These are phyloP conservation scores for Dorcus parallelipipedus DNA, from an alignment of 2,888 invertebrate species.

Conservation along the genomic window DNA sequence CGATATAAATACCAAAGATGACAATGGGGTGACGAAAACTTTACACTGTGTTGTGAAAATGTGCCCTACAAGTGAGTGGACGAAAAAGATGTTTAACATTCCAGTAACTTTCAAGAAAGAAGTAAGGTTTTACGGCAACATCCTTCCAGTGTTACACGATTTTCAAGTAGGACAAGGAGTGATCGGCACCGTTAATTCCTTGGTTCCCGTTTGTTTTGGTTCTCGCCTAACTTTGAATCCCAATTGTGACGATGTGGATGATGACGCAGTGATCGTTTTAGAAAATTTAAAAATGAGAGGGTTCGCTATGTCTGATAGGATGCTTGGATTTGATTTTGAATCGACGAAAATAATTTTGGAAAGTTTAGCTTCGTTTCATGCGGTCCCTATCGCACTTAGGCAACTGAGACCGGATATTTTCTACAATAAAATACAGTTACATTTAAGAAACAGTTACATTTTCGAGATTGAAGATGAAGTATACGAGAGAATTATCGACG, in stretches of 20 bases:
- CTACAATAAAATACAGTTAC: constrained; percentile 38
- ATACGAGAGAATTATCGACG: background rate
- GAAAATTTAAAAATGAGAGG: constrained; percentile 52
- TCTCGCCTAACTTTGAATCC: constrained; percentile 40
- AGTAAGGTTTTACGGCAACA: constrained; percentile 48
- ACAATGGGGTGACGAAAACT: constrained; percentile 19
- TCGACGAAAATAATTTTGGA: constrained; percentile 47
- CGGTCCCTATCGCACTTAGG: constrained; percentile 52
- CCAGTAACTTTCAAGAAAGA: constrained; percentile 52
- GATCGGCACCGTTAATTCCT: constrained; percentile 31
- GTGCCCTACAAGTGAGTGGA: constrained; percentile 50
- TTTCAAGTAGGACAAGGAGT: constrained; percentile 46
- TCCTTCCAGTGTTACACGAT: constrained; percentile 46
- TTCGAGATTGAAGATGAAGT: background rate
- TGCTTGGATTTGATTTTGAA: constrained; percentile 48
- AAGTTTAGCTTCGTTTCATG: constrained; percentile 53
- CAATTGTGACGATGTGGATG: constrained; percentile 41
- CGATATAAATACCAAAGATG: constrained; percentile 25
- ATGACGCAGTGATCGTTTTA: constrained; percentile 53
- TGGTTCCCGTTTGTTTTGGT: constrained; percentile 49
- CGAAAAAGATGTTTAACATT: constrained; percentile 50
- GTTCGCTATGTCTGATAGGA: constrained; percentile 48
- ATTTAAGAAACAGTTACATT: constrained; percentile 25
- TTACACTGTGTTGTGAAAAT: constrained; percentile 52
- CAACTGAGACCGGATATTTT: constrained; percentile 44